These are phyloP conservation scores for Sinocyclocheilus maitianheensis DNA, from an alignment of 2,113 vertebrate species.

Conservation along the genomic window DNA sequence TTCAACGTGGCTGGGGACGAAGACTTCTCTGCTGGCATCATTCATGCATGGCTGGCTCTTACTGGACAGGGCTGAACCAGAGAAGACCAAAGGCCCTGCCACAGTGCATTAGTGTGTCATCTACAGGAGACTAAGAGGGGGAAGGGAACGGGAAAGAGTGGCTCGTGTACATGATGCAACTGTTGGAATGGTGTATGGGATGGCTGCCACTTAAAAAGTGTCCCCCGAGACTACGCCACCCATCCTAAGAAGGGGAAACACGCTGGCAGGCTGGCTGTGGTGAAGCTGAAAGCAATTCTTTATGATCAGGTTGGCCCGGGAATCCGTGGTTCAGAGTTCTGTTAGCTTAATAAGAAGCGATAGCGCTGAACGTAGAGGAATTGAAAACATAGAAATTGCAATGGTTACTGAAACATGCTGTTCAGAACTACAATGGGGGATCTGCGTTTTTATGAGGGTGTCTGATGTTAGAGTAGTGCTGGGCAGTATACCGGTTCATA, in stretches of 20 bases:
- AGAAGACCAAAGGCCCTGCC: constrained; percentile 58
- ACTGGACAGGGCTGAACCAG: constrained; percentile 50
- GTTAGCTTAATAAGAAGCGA: constrained; percentile 51
- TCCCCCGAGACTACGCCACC: not conserved
- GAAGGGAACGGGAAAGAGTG: constrained; percentile 41
- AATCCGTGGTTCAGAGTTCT: constrained; percentile 48
- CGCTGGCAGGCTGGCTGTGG: constrained; percentile 15
- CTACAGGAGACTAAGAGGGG: constrained; percentile 38
- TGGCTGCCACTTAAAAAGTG: constrained; percentile 60
- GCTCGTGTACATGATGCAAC: not conserved
- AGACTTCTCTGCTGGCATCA: constrained; percentile 39
- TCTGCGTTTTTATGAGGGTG: too few relatives aligned
- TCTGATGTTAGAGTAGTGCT: not conserved
- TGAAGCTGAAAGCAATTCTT: constrained; percentile 58
- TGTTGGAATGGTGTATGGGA: constrained; percentile 50
- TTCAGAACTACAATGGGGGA: not conserved
- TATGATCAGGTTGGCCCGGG: constrained; percentile 58
- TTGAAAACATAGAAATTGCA: not conserved
- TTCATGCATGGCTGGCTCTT: constrained; percentile 50
- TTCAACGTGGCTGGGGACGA: constrained; percentile 41
- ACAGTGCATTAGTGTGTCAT: constrained; percentile 61
- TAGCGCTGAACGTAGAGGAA: constrained; percentile 34
- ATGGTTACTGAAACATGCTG: not conserved
- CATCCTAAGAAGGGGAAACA: constrained; percentile 43
- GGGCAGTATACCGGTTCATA: too few relatives aligned